A percentile compares a stretch with the other conserved stretches of the same genome.
Conservation (phyloP, 1,140 invertebrate species). For the Neelides sp. region DNA sequence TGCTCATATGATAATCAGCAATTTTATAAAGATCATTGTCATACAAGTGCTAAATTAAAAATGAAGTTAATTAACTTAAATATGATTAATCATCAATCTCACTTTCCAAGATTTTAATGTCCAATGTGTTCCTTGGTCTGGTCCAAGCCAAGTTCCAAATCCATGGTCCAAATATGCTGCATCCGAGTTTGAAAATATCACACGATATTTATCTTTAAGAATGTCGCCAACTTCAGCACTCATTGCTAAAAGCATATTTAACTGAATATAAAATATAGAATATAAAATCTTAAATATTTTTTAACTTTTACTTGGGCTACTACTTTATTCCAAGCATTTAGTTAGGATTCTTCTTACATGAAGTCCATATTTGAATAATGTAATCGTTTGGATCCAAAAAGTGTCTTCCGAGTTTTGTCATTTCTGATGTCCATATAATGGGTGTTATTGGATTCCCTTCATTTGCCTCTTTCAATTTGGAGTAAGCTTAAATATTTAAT, state of each 20-base stretch:
- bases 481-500: slow-evolving; percentile 20
- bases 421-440: slow-evolving; percentile 65
- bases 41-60: slow-evolving; percentile 26
- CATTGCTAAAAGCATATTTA: too few relatives aligned
- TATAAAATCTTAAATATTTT: background rate
- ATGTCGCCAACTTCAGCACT: too few relatives aligned
- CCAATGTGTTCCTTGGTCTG: slow-evolving; percentile 25
- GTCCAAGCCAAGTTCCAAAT: slow-evolving; percentile 23
- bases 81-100: too few relatives aligned
- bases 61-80: too few relatives aligned
- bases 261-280: too few relatives aligned
- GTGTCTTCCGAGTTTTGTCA: slow-evolving; percentile 51
- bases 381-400: slow-evolving; percentile 38
- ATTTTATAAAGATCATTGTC: slow-evolving; percentile 27
- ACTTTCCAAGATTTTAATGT: slow-evolving; percentile 27
- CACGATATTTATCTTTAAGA: slow-evolving; percentile 35
- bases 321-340: background rate
- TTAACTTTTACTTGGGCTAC: background rate
- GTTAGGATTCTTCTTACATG: slow-evolving; percentile 44
- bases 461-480: slow-evolving; percentile 30
- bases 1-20: slow-evolving; percentile 23
- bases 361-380: slow-evolving; percentile 50
- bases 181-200: slow-evolving; percentile 34
- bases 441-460: slow-evolving; percentile 46
- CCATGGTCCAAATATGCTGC: slow-evolving; percentile 34